Percentiles rank a stretch among this genome's conserved stretches.
Evolutionary conservation across 2,888 invertebrate species (phyloP).

Genomic region (Philaethria dido): DNA sequence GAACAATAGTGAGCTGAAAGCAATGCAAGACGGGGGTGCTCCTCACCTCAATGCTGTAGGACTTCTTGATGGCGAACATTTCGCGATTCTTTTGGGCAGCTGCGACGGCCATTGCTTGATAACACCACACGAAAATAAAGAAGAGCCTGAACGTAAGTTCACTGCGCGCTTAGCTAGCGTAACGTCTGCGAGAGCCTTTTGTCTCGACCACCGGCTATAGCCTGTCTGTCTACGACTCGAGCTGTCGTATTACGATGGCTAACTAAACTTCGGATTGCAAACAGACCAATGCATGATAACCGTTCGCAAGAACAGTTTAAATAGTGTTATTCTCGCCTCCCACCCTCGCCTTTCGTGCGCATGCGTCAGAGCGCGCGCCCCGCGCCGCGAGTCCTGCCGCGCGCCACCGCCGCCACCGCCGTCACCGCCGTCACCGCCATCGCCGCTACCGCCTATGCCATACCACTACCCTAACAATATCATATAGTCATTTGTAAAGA

Average conservation of each 20-base stretch:
- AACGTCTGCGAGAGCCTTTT: slow-evolving; percentile 80
- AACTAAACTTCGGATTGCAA: slow-evolving; percentile 87
- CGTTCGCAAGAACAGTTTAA: slow-evolving; percentile 86
- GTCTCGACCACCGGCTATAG: slow-evolving; percentile 85
- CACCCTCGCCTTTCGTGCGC: slow-evolving; percentile 85
- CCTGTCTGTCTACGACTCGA: slow-evolving; percentile 83
- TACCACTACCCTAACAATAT: slow-evolving; percentile 26
- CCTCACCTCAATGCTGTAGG: slow-evolving; percentile 98
- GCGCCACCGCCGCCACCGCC: slow-evolving; percentile 36
- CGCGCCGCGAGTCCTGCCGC: slow-evolving; percentile 55
- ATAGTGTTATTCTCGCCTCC: slow-evolving; percentile 84
- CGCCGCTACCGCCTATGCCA: slow-evolving; percentile 19
- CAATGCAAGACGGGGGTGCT: slow-evolving; percentile 40
- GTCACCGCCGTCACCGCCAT: not conserved
- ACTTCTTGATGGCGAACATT: slow-evolving; percentile 98
- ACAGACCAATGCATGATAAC: slow-evolving; percentile 88
- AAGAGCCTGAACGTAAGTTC: slow-evolving; percentile 79
- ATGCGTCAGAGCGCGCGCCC: slow-evolving; percentile 81
- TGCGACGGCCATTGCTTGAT: slow-evolving; percentile 91
- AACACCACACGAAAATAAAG: slow-evolving; percentile 74
- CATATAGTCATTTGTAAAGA: too few relatives aligned
- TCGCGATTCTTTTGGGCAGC: slow-evolving; percentile 97
- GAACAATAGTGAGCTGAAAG: slow-evolving; percentile 20
- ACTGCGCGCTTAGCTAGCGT: slow-evolving; percentile 82
- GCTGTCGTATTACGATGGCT: slow-evolving; percentile 83